Evolutionary conservation across 2,113 vertebrate genomes (phyloP), one percentile per base, ranked within the genome.

Genomic region (Labeo catla): DNA sequence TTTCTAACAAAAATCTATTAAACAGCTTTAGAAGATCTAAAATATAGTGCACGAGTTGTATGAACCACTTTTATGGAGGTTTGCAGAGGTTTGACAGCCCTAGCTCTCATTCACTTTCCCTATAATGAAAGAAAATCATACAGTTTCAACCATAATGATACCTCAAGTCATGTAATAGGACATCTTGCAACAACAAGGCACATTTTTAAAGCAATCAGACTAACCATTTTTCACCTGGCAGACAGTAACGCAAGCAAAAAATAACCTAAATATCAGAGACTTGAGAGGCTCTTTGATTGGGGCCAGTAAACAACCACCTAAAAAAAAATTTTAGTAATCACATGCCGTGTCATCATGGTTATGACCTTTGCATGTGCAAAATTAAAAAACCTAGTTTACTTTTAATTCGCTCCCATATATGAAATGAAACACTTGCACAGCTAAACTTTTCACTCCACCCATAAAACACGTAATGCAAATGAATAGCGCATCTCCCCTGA

Each of bases 381-480:
- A 39, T 36, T 39, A 16, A 70, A 2, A 70, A 70, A 70, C 34
- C 15, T 39, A 39, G 15, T 70, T 70, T 39, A 36, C 6, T 36
- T 68, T 68, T n/a, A 23, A 50, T 49, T n/a, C 10, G 49, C 79
- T 81, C n/a, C 43, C n/a, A 68, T 49, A 6, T 49, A 49, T 49
- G 12, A 49, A 43, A n/a, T 43, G 28, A 28, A 28, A 43, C 47
- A 61, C 84, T 87, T 81, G 39, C 39, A 23, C 28, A 43, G 11
- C 73, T 39, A 16, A 73, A 72, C 4, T 39, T 45, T 72, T 52
- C 43, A 65, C n/a, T 66, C 19, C 23, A 61, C n/a, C 36, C 70
- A 63, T n/a, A 65, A 79, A 47, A 80, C 61, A 45, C 23, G 28
- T 0, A 84, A 85, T 79, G 13, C 63, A 78, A 78, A 85, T 79